These are phyloP conservation scores for Drosophila leontia DNA, from an alignment of 1,140 invertebrate species.

Conservation along the genomic window DNA sequence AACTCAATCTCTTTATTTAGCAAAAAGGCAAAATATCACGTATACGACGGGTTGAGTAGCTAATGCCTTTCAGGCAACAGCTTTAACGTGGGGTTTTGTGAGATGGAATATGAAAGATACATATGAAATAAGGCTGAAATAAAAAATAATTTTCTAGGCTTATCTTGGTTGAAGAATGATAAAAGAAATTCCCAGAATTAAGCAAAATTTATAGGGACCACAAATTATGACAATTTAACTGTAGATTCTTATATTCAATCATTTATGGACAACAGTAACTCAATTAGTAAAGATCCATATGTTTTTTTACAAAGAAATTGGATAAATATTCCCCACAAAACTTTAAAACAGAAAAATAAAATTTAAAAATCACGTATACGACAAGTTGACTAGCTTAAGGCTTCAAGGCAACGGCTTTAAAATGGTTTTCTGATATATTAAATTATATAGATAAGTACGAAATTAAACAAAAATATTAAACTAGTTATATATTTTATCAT, in stretches of 20 bases:
- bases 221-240: not conserved
- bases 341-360: too few relatives aligned
- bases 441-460: too few relatives aligned
- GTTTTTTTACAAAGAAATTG: too few relatives aligned
- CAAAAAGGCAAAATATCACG: constrained; percentile 6
- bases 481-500: too few relatives aligned
- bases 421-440: too few relatives aligned
- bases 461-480: too few relatives aligned
- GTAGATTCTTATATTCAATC: too few relatives aligned
- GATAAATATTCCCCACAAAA: too few relatives aligned
- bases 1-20: not conserved
- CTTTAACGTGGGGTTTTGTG: not conserved
- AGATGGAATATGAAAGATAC: not conserved
- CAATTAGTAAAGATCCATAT: fast-evolving
- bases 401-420: too few relatives aligned
- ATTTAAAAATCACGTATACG: too few relatives aligned
- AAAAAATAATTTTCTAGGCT: not conserved
- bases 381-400: too few relatives aligned
- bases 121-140: not conserved
- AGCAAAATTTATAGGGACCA: not conserved
- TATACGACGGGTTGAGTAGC: not conserved
- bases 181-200: not conserved
- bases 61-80: not conserved
- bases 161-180: not conserved
- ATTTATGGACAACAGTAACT: not conserved